Percentiles rank a stretch among this genome's conserved stretches.
phyloP scores from a whole-genome alignment of 2,888 invertebrate species.

The Ophion ellenae region DNA sequence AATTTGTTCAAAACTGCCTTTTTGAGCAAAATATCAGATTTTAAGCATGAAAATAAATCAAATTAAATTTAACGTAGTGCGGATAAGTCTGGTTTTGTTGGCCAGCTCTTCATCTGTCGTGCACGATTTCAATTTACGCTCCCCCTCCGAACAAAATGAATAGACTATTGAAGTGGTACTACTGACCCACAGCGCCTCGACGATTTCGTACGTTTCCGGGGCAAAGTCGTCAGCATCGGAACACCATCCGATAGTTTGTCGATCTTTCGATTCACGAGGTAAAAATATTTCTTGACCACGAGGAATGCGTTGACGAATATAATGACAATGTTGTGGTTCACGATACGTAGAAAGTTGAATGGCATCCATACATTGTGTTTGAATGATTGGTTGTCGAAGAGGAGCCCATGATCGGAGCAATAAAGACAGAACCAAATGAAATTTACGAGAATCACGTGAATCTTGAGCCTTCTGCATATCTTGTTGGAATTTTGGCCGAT shows the following conservation, averaged over 20 bases:
- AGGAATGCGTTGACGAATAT: slow-evolving; percentile 48
- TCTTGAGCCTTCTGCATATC: slow-evolving; percentile 5
- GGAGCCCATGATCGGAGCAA: slow-evolving; percentile 29
- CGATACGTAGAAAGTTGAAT: slow-evolving; percentile 54
- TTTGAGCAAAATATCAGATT: too few species aligned
- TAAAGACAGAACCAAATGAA: slow-evolving; percentile 33
- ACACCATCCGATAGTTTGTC: slow-evolving; percentile 12
- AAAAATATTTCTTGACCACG: slow-evolving; percentile 47
- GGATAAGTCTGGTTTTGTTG: too few species aligned
- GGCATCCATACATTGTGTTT: slow-evolving; percentile 48
- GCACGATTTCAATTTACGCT: background rate
- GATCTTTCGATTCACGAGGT: slow-evolving; percentile 56
- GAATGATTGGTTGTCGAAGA: background rate
- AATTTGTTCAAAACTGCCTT: too few species aligned
- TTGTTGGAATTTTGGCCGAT: slow-evolving; percentile 30
- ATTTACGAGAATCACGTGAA: slow-evolving; percentile 36
- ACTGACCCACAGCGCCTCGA: slow-evolving; percentile 41
- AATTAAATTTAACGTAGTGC: too few species aligned
- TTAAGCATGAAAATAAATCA: too few species aligned
- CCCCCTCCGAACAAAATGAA: background rate
- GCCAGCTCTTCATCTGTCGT: too few species aligned
- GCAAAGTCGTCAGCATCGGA: background rate
- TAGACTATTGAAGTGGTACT: background rate
- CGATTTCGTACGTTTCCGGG: background rate
- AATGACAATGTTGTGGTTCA: slow-evolving; percentile 45